phyloP scores from a whole-genome alignment of 2,113 vertebrate genomes.

The Talpa occidentalis region DNA sequence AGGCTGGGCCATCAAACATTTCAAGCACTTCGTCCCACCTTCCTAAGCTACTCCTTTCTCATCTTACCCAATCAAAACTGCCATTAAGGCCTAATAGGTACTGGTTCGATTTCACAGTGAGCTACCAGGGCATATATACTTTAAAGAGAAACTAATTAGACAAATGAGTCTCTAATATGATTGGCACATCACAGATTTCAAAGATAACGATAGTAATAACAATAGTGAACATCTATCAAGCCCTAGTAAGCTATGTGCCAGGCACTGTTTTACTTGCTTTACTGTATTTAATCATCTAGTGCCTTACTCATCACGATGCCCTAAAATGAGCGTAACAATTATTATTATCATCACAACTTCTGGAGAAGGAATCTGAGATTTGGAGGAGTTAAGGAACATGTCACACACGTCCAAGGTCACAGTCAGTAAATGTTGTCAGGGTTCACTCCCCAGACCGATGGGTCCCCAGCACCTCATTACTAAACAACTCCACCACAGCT shows the following conservation, averaged over 20 bases:
- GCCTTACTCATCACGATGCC: neutral
- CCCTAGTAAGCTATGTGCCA: neutral
- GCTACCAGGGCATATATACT: neutral
- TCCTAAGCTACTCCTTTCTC: neutral
- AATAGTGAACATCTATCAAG: neutral
- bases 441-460: neutral
- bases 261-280: neutral
- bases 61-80: neutral
- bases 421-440: neutral
- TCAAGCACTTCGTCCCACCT: neutral
- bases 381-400: neutral
- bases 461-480: neutral
- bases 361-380: neutral
- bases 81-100: slow-evolving; percentile 8
- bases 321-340: neutral
- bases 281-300: neutral
- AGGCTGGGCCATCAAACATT: neutral
- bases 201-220: neutral
- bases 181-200: neutral
- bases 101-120: neutral
- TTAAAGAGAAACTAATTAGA: neutral
- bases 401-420: neutral
- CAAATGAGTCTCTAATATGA: neutral
- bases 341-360: neutral
- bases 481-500: neutral